Base-by-base conservation (phyloP, 2,797 vertebrate species). In the Anguilla anguilla region DNA sequence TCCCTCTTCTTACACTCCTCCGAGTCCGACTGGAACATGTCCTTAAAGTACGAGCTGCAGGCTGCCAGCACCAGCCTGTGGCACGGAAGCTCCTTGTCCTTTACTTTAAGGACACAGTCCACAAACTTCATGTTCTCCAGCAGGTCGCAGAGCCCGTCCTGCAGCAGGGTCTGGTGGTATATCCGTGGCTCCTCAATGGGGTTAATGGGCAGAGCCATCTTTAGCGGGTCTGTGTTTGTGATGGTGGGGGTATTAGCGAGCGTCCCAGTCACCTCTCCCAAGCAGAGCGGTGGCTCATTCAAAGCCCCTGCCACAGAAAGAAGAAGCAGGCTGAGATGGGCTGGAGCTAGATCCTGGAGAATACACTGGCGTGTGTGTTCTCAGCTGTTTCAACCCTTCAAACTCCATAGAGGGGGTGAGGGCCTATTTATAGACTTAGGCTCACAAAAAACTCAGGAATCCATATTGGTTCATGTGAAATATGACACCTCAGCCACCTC, bases 161-260 rank as follows among this genome's bases (percentile, higher is more conserved):
- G 98, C 87, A 99, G 97, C 61, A 99, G 95, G 0, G 97, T 98
- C 94, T 99, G 98, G 91, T 99, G 98, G 95, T 99, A 99, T 95
- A 99, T 96, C 3, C 98, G 97, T 89, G 98, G 94, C 93, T 99
- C 98, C 91, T 97, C 97, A 0, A 92, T 92, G 51, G 98, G 98
- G 90, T 99, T 97, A 87, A 97, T 94, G 46, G 96, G 95, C 92
- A 96, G 85, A 83, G 97, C 96, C 99, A 99, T 99, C 94, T 94
- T 93, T 91, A 83, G 28, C 22, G 6, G 10, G 81, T 64, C 81
- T 72, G 46, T 7, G 3, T 64, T 79, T 49, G 89, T 89, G 2
- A 85, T 88, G 91, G 85, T 39, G 86, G 89, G 90, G 89, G 89
- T 39, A 87, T 88, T 67, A 91, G 87, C 89, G 90, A 55, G 87